Base-by-base conservation (phyloP, 1,140 invertebrate genomes). In the Lysiphlebus fabarum region DNA sequence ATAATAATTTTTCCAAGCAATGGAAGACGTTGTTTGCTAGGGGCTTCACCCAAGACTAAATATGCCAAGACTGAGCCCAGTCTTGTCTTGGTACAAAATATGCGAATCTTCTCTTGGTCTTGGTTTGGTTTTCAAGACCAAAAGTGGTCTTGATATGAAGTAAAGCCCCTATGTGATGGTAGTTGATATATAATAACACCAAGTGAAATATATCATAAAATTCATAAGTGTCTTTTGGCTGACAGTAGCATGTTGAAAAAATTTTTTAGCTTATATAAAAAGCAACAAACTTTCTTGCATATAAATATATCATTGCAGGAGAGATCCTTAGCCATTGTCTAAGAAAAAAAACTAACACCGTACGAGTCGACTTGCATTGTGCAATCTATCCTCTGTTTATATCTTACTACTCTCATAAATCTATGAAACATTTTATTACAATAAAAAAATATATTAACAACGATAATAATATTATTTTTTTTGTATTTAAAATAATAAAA, bases 291-390 rank as follows among this genome's bases (percentile, higher is more conserved):
- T 56, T 45, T 11, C 41, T 43, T 14, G 43, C 54, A 61, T 61
- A 61, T n/a, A n/a, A n/a, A n/a, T n/a, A n/a, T 56, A 61, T 61
- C 59, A 61, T 50, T 26, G 38, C 53, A 51, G 53, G 42, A 58
- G 51, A 38, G 36, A 40, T 54, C 50, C 10, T 54, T 45, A 53
- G 55, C 59, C 37, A 56, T 56, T 56, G 50, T 44, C 59, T 57
- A 53, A 53, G 56, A 53, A 43, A 61, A 56, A 47, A 61, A 56
- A 47, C 53, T 38, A 47, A 41, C 38, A 44, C 48, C 50, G 59
- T 61, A 61, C 54, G 59, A 61, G 59, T 61, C 26, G 36, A 43
- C n/a, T 50, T 55, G 33, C 49, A 49, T 49, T 49, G 48, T 49
- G 48, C 1, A 49, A 26, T 49, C 33, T n/a, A 36, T 5, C 26